phyloP scores from a whole-genome alignment of 2,113 vertebrate species.

The Hippolais icterina region DNA sequence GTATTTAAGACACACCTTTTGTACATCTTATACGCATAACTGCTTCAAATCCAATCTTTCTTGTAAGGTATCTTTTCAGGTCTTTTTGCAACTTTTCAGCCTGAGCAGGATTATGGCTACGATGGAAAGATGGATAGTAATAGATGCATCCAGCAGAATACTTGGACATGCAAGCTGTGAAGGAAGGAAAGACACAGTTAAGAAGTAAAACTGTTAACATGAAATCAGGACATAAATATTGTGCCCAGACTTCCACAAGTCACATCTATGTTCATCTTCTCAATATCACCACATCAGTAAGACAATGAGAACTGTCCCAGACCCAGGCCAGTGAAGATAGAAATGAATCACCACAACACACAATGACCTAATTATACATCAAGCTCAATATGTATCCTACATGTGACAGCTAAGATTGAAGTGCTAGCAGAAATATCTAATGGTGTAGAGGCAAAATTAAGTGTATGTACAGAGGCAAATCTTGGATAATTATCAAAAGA shows the following conservation, averaged over 20 bases:
- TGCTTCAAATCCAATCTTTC: constrained; percentile 98
- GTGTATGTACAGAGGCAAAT: not conserved
- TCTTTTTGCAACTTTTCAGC: constrained; percentile 92
- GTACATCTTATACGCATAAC: constrained; percentile 99
- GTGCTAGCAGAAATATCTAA: not conserved
- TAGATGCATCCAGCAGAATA: constrained; percentile 95
- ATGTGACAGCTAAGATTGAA: not conserved
- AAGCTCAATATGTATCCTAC: not conserved
- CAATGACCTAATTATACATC: not conserved
- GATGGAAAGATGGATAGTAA: constrained; percentile 94
- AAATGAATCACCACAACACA: not conserved
- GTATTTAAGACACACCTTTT: constrained; percentile 81
- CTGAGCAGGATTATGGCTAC: constrained; percentile 84
- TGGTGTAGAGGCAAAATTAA: not conserved
- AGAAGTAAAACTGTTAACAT: not conserved
- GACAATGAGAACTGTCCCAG: not conserved
- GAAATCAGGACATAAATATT: not conserved
- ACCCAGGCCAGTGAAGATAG: not conserved
- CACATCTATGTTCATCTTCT: not conserved
- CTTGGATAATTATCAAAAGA: not conserved
- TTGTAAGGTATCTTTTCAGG: constrained; percentile 90
- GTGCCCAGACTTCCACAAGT: not conserved
- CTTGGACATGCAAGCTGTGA: constrained; percentile 90
- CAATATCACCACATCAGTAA: not conserved
- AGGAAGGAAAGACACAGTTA: not conserved